These are phyloP conservation scores for Seladonia tumulorum DNA, from an alignment of 2,888 invertebrate species.

Conservation along the genomic window DNA sequence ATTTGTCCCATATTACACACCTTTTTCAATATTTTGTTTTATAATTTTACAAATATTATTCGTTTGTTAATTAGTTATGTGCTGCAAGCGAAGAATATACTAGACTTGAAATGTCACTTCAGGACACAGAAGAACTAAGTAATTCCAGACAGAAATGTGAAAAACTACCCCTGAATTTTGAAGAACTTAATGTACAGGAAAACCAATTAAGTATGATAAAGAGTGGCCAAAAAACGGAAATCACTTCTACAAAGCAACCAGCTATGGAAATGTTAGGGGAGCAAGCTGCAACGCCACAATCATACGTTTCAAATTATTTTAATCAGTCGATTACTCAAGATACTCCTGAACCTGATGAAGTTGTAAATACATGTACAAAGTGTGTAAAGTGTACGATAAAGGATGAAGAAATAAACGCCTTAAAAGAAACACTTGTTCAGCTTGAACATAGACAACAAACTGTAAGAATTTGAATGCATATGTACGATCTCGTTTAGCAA, in stretches of 20 bases:
- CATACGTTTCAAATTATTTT: constrained; percentile 13
- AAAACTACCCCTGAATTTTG: constrained; percentile 39
- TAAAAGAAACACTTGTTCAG: constrained; percentile 23
- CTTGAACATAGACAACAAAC: constrained; percentile 58
- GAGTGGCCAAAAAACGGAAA: constrained; percentile 48
- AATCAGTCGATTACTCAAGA: background rate
- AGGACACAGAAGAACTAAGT: constrained; percentile 51
- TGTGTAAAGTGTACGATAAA: constrained; percentile 32
- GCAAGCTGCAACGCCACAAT: constrained; percentile 3
- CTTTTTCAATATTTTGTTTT: background rate
- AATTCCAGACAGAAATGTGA: constrained; percentile 27
- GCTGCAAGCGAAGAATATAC: background rate
- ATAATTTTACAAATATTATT: background rate
- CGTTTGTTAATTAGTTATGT: constrained; percentile 27
- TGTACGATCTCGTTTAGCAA: background rate
- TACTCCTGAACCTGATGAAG: background rate
- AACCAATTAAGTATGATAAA: constrained; percentile 20
- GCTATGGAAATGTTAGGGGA: constrained; percentile 33
- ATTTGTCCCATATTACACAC: background rate
- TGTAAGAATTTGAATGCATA: constrained; percentile 30
- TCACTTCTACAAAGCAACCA: constrained; percentile 9
- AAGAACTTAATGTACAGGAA: constrained; percentile 35
- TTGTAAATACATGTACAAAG: background rate
- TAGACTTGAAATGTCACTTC: constrained; percentile 18
- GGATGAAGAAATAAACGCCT: constrained; percentile 40